A percentile compares a stretch with the other conserved stretches of the same genome.
phyloP scores from a whole-genome alignment of 92 coral and sea anemone species.

The Zoanthus solanderi region DNA sequence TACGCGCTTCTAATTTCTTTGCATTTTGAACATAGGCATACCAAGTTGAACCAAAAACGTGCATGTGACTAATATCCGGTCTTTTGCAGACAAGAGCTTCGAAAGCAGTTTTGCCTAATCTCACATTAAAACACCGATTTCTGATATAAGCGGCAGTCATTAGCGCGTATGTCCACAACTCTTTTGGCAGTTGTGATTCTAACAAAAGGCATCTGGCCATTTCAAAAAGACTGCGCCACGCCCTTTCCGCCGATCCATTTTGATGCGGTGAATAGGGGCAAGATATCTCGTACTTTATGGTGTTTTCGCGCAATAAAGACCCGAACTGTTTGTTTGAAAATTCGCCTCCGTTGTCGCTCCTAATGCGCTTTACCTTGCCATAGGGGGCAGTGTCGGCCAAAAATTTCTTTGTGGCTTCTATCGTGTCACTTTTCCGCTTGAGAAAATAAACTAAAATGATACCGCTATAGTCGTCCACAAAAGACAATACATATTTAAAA shows the following conservation, averaged over 20 bases:
- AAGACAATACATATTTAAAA: constrained; percentile 49
- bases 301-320: constrained; percentile 36
- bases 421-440: constrained; percentile 53
- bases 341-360: constrained; percentile 59
- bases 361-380: constrained; percentile 54
- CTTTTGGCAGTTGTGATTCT: not conserved
- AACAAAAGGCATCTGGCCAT: not conserved
- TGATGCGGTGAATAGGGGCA: not conserved
- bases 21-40: not conserved
- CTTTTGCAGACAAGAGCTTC: not conserved
- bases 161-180: not conserved
- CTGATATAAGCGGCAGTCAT: not conserved
- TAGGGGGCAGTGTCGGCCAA: constrained; percentile 62
- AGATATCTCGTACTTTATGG: constrained; percentile 38
- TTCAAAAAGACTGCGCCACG: not conserved
- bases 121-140: not conserved
- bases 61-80: not conserved
- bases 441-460: constrained; percentile 5
- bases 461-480: constrained; percentile 43
- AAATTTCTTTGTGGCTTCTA: constrained; percentile 46
- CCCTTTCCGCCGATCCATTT: not conserved
- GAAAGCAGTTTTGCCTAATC: not conserved
- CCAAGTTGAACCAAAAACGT: not conserved
- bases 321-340: constrained; percentile 41
- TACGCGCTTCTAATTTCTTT: not conserved